Evolutionary conservation across 1,140 invertebrate species (phyloP), one percentile per base, ranked within the genome.

Genomic region (Ips nitidus): DNA sequence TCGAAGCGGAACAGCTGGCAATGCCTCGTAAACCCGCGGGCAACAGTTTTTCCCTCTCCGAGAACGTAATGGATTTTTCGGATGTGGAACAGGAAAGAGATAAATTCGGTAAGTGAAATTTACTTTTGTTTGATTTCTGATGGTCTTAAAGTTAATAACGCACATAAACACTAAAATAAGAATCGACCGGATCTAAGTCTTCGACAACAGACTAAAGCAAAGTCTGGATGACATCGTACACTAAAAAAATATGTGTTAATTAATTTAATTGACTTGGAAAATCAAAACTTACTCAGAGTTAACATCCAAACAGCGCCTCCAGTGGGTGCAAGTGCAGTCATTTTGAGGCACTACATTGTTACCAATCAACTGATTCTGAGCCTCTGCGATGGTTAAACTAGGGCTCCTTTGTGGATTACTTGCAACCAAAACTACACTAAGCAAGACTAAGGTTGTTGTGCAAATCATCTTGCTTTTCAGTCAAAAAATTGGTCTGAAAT

Each of bases 61-160:
- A 88, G 70, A 85, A 84, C 3, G 83, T 83, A 8, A 83, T 91
- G 55, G 89, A 91, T 79, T 90, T 91, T 76, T 84, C 86, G 53
- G 90, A 91, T 72, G 84, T 91, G 1, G 88, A 90, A 22, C 84
- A 85, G 47, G 89, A 91, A 79, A 88, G 89, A 75, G 84, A 84
- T 71, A 69, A 81, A 52, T 78, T 85, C 53, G 81, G 85, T 86
- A 63, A 81, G 22, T 22, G 80, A 80, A 40, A 55, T 59, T 36
- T 22, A 37, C 37, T 4, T 52, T 69, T 47, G 6, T 39, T 53
- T 52, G 8, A 59, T 22, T 22, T 22, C 22, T 22, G 22, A 41
- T 39, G 38, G 56, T 59, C 40, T 52, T 41, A 62, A n/a, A 22
- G 8, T 22, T 22, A 22, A 22, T 22, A 22, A 22, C 22, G 22